phyloP scores from a whole-genome alignment of 1,140 invertebrate species.

The Euschistus heros region DNA sequence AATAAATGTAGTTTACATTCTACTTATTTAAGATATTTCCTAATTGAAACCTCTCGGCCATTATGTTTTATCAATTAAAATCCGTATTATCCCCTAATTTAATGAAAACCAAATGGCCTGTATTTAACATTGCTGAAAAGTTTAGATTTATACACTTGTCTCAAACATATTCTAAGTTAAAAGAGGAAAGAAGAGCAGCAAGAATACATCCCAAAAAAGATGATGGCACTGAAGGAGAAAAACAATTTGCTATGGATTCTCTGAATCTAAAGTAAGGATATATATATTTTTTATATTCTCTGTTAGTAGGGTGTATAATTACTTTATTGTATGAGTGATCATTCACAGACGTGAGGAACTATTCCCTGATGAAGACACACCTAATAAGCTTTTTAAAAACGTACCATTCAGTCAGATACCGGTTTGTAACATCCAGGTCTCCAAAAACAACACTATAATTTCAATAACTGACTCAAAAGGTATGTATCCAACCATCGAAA shows the following conservation, averaged over 20 bases:
- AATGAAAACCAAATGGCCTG: too few relatives aligned
- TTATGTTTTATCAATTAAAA: too few relatives aligned
- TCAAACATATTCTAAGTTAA: too few relatives aligned
- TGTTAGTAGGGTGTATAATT: not conserved
- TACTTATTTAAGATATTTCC: too few relatives aligned
- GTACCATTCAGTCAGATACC: constrained; percentile 66
- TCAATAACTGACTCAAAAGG: constrained; percentile 50
- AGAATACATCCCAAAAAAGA: constrained; percentile 46
- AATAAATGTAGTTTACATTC: too few relatives aligned
- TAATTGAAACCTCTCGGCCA: too few relatives aligned
- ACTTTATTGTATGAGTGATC: not conserved
- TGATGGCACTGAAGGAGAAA: constrained; percentile 58
- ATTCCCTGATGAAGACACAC: constrained; percentile 63
- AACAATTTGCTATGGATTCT: constrained; percentile 45
- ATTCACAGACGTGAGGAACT: constrained; percentile 50
- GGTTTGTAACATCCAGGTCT: constrained; percentile 67
- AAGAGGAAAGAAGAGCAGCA: constrained; percentile 18
- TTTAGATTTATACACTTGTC: too few relatives aligned
- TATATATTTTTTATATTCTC: not conserved
- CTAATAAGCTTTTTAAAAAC: constrained; percentile 63
- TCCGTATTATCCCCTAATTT: too few relatives aligned
- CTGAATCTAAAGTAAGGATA: constrained; percentile 22
- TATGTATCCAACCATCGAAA: constrained; percentile 8
- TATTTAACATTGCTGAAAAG: too few relatives aligned
- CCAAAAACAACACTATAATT: constrained; percentile 80